These are phyloP conservation scores for Diorhabda carinulata DNA, from an alignment of 1,140 invertebrate species.

Conservation along the genomic window DNA sequence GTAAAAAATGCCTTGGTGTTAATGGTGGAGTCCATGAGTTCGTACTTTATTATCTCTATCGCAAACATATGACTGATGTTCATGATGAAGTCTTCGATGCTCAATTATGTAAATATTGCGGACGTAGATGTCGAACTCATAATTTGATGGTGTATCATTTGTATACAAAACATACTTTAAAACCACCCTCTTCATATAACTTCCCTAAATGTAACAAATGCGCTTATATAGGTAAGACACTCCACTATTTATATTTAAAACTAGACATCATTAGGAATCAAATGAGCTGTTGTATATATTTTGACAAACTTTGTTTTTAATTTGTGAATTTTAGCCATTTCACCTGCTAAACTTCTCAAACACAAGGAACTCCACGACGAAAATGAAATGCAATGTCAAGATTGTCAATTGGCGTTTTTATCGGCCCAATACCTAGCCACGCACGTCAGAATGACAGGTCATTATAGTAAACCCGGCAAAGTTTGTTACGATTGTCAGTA, in stretches of 20 bases:
- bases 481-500: constrained; percentile 59
- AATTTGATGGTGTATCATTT: constrained; percentile 76
- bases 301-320: too few relatives aligned
- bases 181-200: constrained; percentile 63
- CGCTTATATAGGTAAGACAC: constrained; percentile 57
- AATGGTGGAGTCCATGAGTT: constrained; percentile 65
- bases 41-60: constrained; percentile 70
- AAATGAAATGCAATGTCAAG: constrained; percentile 48
- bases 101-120: constrained; percentile 79
- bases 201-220: constrained; percentile 76
- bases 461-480: constrained; percentile 48
- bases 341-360: constrained; percentile 60
- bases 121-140: constrained; percentile 69
- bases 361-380: constrained; percentile 59
- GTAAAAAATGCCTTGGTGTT: constrained; percentile 46
- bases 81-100: constrained; percentile 77
- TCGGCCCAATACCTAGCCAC: constrained; percentile 49
- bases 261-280: too few relatives aligned
- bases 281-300: too few relatives aligned
- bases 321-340: constrained; percentile 46
- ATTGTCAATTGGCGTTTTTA: constrained; percentile 54
- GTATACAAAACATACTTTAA: constrained; percentile 73
- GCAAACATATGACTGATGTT: constrained; percentile 75
- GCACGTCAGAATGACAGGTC: constrained; percentile 56
- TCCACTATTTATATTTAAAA: neutral